Evolutionary conservation across 2,797 vertebrate species (phyloP).

Genomic region (Molossus molossus): DNA sequence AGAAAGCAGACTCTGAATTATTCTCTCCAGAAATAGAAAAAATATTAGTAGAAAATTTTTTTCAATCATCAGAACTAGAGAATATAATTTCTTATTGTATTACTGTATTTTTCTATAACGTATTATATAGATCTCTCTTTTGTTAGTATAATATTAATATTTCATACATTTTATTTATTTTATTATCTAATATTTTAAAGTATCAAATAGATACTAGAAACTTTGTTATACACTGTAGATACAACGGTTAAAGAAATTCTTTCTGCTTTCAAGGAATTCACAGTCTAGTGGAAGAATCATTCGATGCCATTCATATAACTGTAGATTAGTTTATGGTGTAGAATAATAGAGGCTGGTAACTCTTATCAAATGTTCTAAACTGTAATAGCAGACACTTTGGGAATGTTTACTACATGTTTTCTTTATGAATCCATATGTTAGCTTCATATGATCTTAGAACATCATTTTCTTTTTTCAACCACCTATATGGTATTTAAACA

Average conservation of each 20-base stretch:
- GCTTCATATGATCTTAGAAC: background rate
- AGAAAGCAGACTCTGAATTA: background rate
- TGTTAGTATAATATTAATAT: background rate
- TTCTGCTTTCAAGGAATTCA: background rate
- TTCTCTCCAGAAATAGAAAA: background rate
- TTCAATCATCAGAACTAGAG: background rate
- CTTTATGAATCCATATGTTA: background rate
- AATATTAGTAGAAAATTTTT: background rate
- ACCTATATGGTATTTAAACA: background rate
- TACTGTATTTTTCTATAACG: background rate
- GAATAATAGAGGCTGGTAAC: background rate
- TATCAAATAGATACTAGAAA: background rate
- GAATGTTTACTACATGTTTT: background rate
- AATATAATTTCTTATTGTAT: background rate
- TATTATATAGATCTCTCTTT: background rate
- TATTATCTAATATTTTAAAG: background rate
- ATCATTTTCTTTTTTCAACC: background rate
- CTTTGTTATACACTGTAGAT: background rate
- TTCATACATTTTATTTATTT: background rate
- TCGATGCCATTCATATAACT: background rate
- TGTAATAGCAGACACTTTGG: background rate
- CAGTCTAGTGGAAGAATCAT: background rate
- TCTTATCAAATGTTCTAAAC: background rate
- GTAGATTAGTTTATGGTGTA: background rate
- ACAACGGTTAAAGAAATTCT: background rate